A percentile compares a stretch with the other conserved stretches of the same genome.
phyloP scores from a whole-genome alignment of 2,888 invertebrate genomes.

The Luperina testacea region DNA sequence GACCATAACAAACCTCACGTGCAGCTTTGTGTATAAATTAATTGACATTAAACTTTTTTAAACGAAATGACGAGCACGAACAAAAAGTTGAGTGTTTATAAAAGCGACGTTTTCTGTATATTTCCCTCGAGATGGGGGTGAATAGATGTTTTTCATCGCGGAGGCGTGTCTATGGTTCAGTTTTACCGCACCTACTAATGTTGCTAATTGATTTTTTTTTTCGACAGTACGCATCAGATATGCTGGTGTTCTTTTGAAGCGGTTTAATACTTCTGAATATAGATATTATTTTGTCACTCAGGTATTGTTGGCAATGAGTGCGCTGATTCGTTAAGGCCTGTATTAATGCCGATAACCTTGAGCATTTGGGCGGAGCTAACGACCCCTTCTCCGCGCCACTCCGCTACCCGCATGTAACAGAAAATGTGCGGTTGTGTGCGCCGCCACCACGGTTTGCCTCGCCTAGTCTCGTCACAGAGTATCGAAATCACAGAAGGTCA shows the following conservation, averaged over 20 bases:
- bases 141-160: constrained; percentile 60
- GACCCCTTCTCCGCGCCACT: too few relatives aligned
- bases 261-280: neutral
- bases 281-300: too few relatives aligned
- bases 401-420: too few relatives aligned
- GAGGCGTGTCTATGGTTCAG: constrained; percentile 56
- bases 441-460: too few relatives aligned
- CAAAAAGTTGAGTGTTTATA: constrained; percentile 43
- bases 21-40: constrained; percentile 14
- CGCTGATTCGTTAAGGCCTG: too few relatives aligned
- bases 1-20: constrained; percentile 5
- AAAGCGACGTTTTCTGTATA: constrained; percentile 58
- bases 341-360: too few relatives aligned
- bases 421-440: too few relatives aligned
- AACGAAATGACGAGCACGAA: constrained; percentile 32
- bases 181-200: constrained; percentile 52
- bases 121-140: constrained; percentile 62
- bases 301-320: too few relatives aligned
- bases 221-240: constrained; percentile 14
- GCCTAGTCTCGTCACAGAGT: too few relatives aligned
- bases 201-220: constrained; percentile 46
- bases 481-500: too few relatives aligned
- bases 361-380: too few relatives aligned
- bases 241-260: constrained; percentile 16
- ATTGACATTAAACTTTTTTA: constrained; percentile 15